Percentiles rank a stretch among this genome's conserved stretches.
Evolutionary conservation across 1,140 invertebrate species (phyloP).

Genomic region (Rhagoletis zephyria): DNA sequence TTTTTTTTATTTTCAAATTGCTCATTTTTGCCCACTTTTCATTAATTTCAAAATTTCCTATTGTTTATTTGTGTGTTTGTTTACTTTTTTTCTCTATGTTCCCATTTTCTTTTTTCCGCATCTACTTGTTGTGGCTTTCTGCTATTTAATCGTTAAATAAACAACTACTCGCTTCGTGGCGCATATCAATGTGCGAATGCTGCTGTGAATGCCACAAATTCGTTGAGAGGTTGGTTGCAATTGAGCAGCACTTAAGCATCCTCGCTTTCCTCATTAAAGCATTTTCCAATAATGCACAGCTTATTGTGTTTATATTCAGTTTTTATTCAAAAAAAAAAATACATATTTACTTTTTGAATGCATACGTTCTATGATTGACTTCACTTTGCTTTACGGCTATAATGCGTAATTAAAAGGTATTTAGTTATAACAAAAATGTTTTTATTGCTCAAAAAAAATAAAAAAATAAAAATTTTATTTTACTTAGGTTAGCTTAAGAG

Average conservation of each 20-base stretch:
- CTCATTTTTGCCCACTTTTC: conserved; percentile 29
- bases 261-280: neutral
- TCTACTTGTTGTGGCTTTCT: neutral
- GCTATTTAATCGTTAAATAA: neutral
- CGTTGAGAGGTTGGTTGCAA: neutral
- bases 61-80: neutral
- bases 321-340: conserved; percentile 1
- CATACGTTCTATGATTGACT: neutral
- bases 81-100: neutral
- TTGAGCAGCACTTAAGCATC: neutral
- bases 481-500: too few species aligned
- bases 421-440: too few species aligned
- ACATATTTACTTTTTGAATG: neutral
- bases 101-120: neutral
- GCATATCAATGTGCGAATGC: neutral
- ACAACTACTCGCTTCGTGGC: neutral
- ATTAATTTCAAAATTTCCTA: neutral
- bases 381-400: neutral
- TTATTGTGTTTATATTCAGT: conserved; percentile 1
- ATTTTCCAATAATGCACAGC: conserved; percentile 20
- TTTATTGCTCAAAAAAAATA: too few species aligned
- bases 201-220: neutral
- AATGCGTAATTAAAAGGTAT: too few species aligned
- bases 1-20: neutral
- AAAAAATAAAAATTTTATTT: too few species aligned